Conservation (phyloP, 2,113 vertebrate genomes). For the Xiphophorus hellerii region DNA sequence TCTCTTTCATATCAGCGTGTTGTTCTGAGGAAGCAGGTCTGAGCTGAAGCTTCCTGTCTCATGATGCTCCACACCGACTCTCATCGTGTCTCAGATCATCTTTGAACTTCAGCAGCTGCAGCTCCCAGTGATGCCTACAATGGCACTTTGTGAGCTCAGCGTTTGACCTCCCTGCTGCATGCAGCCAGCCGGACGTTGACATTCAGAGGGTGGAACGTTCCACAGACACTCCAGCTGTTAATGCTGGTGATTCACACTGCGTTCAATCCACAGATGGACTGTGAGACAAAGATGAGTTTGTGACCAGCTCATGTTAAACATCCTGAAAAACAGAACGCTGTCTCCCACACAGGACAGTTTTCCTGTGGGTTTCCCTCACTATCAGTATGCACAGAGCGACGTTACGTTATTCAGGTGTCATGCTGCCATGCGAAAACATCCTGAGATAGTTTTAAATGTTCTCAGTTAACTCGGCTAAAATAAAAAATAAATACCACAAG, state of each 20-base stretch:
- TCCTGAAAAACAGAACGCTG: constrained; percentile 2
- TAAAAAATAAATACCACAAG: too few relatives aligned
- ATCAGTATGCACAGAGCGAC: not conserved
- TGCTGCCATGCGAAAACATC: constrained; percentile 14
- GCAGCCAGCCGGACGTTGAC: constrained; percentile 40
- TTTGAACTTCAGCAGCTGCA: constrained; percentile 24
- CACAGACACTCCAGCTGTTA: constrained; percentile 23
- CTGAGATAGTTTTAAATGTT: not conserved
- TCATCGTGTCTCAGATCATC: constrained; percentile 10
- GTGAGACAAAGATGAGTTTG: constrained; percentile 53
- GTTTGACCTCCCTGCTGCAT: constrained; percentile 37
- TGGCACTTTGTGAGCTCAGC: constrained; percentile 43
- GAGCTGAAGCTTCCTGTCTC: constrained; percentile 28
- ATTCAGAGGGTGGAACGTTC: constrained; percentile 50
- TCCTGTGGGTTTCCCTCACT: constrained; percentile 46
- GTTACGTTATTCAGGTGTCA: not conserved
- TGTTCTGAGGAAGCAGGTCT: not conserved
- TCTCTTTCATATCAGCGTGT: not conserved
- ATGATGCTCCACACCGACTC: constrained; percentile 14
- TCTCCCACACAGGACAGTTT: constrained; percentile 27
- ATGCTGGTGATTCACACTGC: constrained; percentile 47
- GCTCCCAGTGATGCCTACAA: constrained; percentile 53
- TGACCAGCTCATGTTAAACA: constrained; percentile 57
- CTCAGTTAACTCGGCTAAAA: too few relatives aligned
- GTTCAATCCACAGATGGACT: constrained; percentile 50